A percentile compares a stretch with the other conserved stretches of the same genome.
Conservation (phyloP, 1,140 invertebrate genomes). For the Calycopis cecrops region DNA sequence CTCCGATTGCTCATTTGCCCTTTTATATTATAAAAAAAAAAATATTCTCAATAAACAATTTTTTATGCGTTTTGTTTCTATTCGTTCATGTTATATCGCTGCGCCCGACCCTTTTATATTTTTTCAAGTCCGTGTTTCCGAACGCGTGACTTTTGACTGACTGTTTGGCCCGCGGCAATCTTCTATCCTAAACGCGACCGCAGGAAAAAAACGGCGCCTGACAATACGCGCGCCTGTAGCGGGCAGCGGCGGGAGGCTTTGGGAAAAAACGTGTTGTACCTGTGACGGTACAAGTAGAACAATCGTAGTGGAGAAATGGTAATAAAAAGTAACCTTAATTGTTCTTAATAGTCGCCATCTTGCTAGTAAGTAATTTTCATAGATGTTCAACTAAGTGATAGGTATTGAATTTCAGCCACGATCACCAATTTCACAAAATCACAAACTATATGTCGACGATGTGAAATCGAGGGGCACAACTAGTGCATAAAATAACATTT, state of each 20-base stretch:
- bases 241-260: conserved; percentile 35
- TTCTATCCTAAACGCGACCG: conserved; percentile 50
- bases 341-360: conserved; percentile 34
- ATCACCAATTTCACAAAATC: no score
- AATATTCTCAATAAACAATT: no score
- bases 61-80: no score
- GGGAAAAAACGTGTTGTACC: conserved; percentile 52
- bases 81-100: not conserved
- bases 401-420: no score
- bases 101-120: conserved; percentile 27
- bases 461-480: no score
- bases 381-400: not conserved
- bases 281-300: conserved; percentile 42
- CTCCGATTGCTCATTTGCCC: no score
- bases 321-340: conserved; percentile 31
- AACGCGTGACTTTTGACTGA: conserved; percentile 63
- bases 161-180: conserved; percentile 49
- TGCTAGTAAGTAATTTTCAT: not conserved
- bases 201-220: conserved; percentile 45
- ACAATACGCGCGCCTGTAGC: conserved; percentile 35
- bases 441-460: no score
- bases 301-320: conserved; percentile 45
- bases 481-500: no score
- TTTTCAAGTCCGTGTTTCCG: conserved; percentile 30
- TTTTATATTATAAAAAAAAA: no score